Evolutionary conservation across 2,113 vertebrate genomes (phyloP).

Genomic region (Syrmaticus mikado): DNA sequence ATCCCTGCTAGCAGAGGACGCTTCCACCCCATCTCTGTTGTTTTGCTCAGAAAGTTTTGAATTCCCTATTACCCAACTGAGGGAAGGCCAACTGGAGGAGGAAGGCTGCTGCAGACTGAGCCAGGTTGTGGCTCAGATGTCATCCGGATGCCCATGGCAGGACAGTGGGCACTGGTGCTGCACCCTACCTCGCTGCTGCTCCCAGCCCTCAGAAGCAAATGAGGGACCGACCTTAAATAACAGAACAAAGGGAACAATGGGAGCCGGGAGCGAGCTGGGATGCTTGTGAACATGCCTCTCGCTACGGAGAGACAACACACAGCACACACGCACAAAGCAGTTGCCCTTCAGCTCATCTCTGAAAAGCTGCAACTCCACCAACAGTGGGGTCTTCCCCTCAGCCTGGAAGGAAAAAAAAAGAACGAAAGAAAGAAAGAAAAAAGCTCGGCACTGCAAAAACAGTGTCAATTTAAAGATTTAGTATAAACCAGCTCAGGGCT

Average conservation of each 20-base stretch:
- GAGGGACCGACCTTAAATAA: constrained; percentile 55
- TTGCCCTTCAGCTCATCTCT: not conserved
- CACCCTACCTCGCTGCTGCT: constrained; percentile 12
- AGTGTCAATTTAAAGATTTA: constrained; percentile 80
- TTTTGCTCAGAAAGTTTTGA: not conserved
- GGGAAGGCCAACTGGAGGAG: not conserved
- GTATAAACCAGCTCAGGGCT: constrained; percentile 80
- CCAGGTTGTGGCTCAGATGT: too few species aligned
- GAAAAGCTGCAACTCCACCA: not conserved
- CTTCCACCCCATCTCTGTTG: not conserved
- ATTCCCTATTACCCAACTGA: not conserved
- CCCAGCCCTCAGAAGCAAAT: constrained; percentile 39
- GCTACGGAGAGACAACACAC: not conserved
- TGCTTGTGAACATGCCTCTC: constrained; percentile 19
- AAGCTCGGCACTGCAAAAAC: not conserved
- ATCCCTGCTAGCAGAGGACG: not conserved
- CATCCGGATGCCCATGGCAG: not conserved
- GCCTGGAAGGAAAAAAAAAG: not conserved
- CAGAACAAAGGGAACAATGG: constrained; percentile 65
- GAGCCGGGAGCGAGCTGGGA: constrained; percentile 21
- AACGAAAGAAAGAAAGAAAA: not conserved
- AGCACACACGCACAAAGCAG: accelerated
- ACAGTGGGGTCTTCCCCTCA: accelerated
- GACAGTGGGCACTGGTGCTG: not conserved
- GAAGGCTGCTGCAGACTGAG: not conserved